Percentiles rank a stretch among this genome's conserved stretches.
Evolutionary conservation across 2,797 vertebrate species (phyloP).

Genomic region (Tarsius wallacei): DNA sequence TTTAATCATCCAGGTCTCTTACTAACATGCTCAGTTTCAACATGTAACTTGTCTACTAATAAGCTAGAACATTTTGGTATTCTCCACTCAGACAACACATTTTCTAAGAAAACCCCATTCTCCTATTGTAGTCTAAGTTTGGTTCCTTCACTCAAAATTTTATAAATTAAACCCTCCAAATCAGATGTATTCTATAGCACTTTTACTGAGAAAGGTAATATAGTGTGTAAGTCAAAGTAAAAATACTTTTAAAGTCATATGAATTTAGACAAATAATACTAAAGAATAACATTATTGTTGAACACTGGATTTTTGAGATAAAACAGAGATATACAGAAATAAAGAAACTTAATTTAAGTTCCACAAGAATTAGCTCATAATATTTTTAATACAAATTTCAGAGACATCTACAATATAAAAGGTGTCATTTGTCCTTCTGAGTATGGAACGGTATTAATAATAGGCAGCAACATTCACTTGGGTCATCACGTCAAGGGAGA

Average conservation of each 20-base stretch:
- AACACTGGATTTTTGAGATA: neutral
- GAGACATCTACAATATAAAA: conserved; percentile 2
- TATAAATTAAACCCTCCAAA: conserved; percentile 40
- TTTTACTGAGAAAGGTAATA: conserved; percentile 50
- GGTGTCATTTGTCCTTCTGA: neutral
- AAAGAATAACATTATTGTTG: conserved; percentile 1
- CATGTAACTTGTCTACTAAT: neutral
- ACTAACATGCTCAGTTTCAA: neutral
- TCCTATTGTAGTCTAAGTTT: conserved; percentile 14
- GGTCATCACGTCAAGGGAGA: neutral
- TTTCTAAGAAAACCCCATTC: conserved; percentile 18
- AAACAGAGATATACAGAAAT: conserved; percentile 24
- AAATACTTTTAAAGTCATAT: conserved; percentile 31
- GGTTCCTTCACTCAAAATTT: conserved; percentile 16
- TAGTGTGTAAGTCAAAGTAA: conserved; percentile 22
- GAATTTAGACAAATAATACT: conserved; percentile 36
- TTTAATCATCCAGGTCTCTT: conserved; percentile 14
- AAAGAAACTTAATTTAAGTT: conserved; percentile 36
- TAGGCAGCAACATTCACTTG: neutral
- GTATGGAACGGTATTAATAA: neutral
- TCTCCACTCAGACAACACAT: conserved; percentile 7
- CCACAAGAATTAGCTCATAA: neutral
- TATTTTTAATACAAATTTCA: conserved; percentile 41
- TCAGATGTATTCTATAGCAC: conserved; percentile 39
- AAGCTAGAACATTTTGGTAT: conserved; percentile 33